Conservation (phyloP, 2,888 invertebrate species). For the Xiphydria camelus region DNA sequence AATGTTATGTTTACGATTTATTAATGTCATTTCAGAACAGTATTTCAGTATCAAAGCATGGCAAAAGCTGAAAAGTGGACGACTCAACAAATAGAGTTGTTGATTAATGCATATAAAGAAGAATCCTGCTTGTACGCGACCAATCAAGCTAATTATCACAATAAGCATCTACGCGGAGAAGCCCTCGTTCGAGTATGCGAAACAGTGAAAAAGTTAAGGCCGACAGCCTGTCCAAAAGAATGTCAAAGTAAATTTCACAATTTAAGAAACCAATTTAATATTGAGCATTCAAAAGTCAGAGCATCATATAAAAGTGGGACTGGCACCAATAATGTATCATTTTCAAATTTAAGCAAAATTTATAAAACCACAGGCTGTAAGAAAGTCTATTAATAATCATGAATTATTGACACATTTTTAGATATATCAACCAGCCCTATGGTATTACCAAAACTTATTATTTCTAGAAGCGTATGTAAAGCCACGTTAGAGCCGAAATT, state of each 20-base stretch:
- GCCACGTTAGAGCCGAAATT: slow-evolving; percentile 3
- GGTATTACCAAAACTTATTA: slow-evolving; percentile 3
- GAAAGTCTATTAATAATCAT: not conserved
- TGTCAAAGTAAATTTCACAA: slow-evolving; percentile 6
- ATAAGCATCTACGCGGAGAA: slow-evolving; percentile 6
- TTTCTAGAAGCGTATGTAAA: slow-evolving; percentile 1
- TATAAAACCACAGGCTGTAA: not conserved
- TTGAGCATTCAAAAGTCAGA: slow-evolving; percentile 1
- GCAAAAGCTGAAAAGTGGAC: slow-evolving; percentile 6
- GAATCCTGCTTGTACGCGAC: slow-evolving; percentile 9
- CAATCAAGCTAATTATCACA: slow-evolving; percentile 6
- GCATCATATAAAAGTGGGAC: not conserved
- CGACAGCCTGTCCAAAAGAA: slow-evolving; percentile 2
- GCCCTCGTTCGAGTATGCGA: not conserved
- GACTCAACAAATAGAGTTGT: slow-evolving; percentile 1
- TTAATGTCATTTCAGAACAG: no score
- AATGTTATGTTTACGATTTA: no score
- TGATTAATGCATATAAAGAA: slow-evolving; percentile 10
- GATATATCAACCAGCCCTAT: slow-evolving; percentile 5
- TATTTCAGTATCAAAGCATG: no score
- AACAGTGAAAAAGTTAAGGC: slow-evolving; percentile 3
- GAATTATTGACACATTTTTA: slow-evolving; percentile 1
- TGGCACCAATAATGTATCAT: slow-evolving; percentile 3
- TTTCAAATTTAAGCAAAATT: slow-evolving; percentile 1
- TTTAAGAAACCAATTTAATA: slow-evolving; percentile 2